Conservation (phyloP, 2,113 vertebrate genomes). For the Nymphicus hollandicus region DNA sequence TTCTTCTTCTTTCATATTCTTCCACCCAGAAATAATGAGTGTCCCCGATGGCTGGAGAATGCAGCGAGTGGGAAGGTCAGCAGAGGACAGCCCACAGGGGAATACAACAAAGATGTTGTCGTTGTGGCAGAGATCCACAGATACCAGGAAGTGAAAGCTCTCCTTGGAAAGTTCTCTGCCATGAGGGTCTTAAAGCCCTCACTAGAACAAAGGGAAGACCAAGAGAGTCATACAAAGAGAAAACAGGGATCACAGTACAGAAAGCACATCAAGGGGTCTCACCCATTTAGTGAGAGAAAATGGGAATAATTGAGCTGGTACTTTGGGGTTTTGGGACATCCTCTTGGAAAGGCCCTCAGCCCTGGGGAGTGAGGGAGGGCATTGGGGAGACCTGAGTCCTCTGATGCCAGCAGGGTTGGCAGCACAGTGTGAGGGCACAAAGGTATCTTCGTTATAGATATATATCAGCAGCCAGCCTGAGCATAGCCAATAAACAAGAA, state of each 20-base stretch:
- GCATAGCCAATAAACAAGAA: background rate
- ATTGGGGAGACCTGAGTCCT: rapidly evolving
- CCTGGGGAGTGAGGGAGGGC: background rate
- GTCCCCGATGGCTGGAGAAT: background rate
- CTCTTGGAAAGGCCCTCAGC: background rate
- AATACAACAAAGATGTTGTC: background rate
- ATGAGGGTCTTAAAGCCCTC: background rate
- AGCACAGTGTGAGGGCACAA: background rate
- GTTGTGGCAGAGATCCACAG: background rate
- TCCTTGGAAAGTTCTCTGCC: background rate
- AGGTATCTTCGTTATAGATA: background rate
- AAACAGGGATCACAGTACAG: background rate
- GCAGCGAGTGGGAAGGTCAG: background rate
- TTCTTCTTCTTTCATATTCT: background rate
- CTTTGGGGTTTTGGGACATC: background rate
- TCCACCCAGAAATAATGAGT: background rate
- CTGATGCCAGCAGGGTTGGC: too few species aligned
- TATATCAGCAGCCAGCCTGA: background rate
- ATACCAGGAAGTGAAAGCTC: background rate
- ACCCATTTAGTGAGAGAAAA: background rate
- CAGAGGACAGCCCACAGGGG: background rate
- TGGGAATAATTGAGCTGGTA: rapidly evolving
- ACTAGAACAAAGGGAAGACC: background rate
- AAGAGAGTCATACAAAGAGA: background rate
- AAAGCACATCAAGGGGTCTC: background rate